A percentile compares a stretch with the other conserved stretches of the same genome.
Conservation (phyloP, 2,797 vertebrate species). For the Chelon labrosus region DNA sequence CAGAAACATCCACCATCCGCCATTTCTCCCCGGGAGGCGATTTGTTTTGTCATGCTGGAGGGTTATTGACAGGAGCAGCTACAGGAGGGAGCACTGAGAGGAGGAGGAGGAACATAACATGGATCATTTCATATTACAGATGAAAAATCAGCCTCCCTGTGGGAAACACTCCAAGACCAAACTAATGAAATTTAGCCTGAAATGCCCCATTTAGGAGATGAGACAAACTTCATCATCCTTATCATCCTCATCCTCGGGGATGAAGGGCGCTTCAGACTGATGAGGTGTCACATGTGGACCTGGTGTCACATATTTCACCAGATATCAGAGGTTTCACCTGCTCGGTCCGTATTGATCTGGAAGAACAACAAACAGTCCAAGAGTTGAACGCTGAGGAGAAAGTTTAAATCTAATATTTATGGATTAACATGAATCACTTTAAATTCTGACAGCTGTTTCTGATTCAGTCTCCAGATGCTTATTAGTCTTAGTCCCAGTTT, state of each 20-base stretch:
- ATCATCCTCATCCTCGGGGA: background rate
- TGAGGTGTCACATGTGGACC: too few species aligned
- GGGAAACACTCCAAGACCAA: constrained; percentile 27
- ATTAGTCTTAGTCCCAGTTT: too few species aligned
- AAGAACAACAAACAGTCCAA: too few species aligned
- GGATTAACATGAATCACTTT: too few species aligned
- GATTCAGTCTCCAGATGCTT: too few species aligned
- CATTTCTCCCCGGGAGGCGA: constrained; percentile 44
- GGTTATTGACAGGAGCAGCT: constrained; percentile 52
- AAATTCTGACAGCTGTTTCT: too few species aligned
- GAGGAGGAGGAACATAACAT: constrained; percentile 18
- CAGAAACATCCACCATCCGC: constrained; percentile 36
- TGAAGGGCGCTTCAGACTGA: constrained; percentile 1
- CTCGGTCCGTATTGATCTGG: too few species aligned
- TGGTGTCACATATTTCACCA: too few species aligned
- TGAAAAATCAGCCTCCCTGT: constrained; percentile 29
- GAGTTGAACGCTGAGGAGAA: too few species aligned
- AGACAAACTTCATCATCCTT: constrained; percentile 16
- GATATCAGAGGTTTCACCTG: too few species aligned
- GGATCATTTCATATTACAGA: constrained; percentile 44
- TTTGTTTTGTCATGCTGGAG: constrained; percentile 55
- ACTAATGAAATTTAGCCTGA: constrained; percentile 32
- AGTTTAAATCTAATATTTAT: too few species aligned
- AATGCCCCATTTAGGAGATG: constrained; percentile 32
- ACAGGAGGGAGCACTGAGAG: background rate